Conservation (phyloP, 2,888 invertebrate genomes). For the Polydrusus pterygomalis region DNA sequence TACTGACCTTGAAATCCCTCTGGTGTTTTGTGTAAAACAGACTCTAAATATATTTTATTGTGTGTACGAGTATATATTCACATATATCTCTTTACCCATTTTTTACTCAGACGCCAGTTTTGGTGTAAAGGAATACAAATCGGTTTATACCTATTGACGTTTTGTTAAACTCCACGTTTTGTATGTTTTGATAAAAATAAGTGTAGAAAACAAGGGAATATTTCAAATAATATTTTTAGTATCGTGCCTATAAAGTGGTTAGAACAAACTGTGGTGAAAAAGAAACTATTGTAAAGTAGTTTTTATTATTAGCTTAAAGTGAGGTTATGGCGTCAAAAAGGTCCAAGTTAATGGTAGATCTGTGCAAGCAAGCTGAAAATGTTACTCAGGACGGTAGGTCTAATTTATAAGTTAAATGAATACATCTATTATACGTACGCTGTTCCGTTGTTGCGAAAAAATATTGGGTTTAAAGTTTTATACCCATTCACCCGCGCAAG, state of each 20-base stretch:
- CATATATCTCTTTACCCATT: not conserved
- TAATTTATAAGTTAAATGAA: not conserved
- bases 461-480: not conserved
- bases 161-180: not conserved
- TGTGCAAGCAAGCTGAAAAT: constrained; percentile 1
- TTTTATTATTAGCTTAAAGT: not conserved
- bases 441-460: not conserved
- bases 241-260: not conserved
- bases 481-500: not conserved
- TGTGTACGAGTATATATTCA: not conserved
- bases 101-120: not conserved
- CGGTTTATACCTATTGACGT: not conserved
- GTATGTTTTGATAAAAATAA: not conserved
- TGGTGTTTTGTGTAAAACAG: not conserved
- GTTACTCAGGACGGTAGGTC: not conserved
- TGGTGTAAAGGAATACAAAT: not conserved
- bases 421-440: not conserved
- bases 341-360: not conserved
- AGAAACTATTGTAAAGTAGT: not conserved
- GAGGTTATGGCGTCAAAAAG: not conserved
- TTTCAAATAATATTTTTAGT: not conserved
- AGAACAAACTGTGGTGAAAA: not conserved
- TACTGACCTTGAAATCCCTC: not conserved
- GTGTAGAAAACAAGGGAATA: not conserved
- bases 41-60: not conserved